Conservation (phyloP, 2,888 invertebrate species). For the Erebia epiphron region DNA sequence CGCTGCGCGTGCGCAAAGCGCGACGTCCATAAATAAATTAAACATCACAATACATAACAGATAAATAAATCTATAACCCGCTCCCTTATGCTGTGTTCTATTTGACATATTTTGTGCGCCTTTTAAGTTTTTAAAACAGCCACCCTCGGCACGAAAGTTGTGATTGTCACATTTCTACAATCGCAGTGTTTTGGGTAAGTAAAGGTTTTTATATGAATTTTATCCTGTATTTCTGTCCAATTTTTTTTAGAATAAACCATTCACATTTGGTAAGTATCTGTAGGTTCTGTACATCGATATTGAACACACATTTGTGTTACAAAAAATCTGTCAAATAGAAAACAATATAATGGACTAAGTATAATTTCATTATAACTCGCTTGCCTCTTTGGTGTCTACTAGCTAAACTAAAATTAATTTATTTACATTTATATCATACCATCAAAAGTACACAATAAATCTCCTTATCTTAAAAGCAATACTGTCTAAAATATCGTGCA, state of each 20-base stretch:
- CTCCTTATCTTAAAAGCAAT: constrained; percentile 36
- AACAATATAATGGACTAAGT: neutral
- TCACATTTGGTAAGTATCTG: too few species aligned
- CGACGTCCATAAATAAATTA: constrained; percentile 69
- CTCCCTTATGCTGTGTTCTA: constrained; percentile 2
- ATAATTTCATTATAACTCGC: constrained; percentile 51
- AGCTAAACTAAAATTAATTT: constrained; percentile 60
- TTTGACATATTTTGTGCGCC: neutral
- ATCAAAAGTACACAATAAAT: constrained; percentile 39
- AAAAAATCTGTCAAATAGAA: neutral
- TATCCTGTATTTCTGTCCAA: too few species aligned
- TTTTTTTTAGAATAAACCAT: too few species aligned
- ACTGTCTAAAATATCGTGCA: constrained; percentile 43
- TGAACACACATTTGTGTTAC: neutral
- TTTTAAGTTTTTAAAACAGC: too few species aligned
- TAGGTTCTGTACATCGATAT: neutral
- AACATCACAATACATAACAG: constrained; percentile 78
- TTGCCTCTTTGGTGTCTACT: constrained; percentile 82
- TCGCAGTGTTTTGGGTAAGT: too few species aligned
- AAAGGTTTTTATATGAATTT: too few species aligned
- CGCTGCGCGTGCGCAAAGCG: constrained; percentile 46
- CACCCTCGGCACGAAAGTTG: too few species aligned
- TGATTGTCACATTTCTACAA: too few species aligned
- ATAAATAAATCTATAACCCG: constrained; percentile 65
- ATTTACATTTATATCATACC: constrained; percentile 43